Conservation (phyloP, 2,113 vertebrate species). For the Kryptolebias marmoratus region DNA sequence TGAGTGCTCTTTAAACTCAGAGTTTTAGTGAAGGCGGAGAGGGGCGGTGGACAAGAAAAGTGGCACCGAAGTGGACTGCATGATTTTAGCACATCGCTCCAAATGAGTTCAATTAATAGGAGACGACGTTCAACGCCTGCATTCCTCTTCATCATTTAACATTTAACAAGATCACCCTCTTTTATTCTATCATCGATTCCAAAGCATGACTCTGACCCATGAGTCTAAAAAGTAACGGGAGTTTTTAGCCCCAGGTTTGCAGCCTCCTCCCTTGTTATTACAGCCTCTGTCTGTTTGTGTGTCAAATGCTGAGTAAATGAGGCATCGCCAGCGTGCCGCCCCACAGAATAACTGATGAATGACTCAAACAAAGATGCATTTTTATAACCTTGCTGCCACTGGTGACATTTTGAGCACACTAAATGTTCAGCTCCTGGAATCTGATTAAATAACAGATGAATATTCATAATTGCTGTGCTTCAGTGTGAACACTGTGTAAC, state of each 20-base stretch:
- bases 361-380: constrained; percentile 15
- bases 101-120: no score
- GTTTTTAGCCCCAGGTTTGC: constrained; percentile 3
- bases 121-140: neutral
- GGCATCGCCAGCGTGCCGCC: neutral
- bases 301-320: constrained; percentile 19
- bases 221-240: constrained; percentile 10
- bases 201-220: constrained; percentile 32
- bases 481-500: neutral
- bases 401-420: neutral
- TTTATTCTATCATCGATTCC: constrained; percentile 6
- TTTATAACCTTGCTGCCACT: constrained; percentile 19
- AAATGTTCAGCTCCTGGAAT: constrained; percentile 14
- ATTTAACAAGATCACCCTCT: constrained; percentile 24
- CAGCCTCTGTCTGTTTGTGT: neutral
- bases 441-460: constrained; percentile 26
- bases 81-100: no score
- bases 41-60: neutral
- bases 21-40: neutral
- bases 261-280: constrained; percentile 2
- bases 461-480: constrained; percentile 5
- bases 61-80: neutral
- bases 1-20: constrained; percentile 7
- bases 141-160: constrained; percentile 8
- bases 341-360: constrained; percentile 4